phyloP scores from a whole-genome alignment of 1,140 invertebrate genomes.

The Aphis craccivora region DNA sequence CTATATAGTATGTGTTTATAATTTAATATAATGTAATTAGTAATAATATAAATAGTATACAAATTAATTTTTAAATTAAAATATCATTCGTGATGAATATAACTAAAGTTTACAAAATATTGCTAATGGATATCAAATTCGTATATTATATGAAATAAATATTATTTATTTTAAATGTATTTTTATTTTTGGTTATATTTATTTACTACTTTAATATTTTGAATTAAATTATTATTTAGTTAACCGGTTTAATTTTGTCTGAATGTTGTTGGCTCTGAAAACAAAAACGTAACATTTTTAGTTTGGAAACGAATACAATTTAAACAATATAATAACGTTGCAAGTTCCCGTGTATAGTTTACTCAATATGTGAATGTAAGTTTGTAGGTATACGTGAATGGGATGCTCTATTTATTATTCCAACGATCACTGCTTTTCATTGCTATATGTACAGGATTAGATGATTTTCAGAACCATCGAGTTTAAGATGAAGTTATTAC shows the following conservation, averaged over 20 bases:
- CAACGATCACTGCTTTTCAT: neutral
- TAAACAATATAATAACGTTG: neutral
- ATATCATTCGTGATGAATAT: neutral
- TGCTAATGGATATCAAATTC: neutral
- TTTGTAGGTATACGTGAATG: neutral
- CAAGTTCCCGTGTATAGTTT: neutral
- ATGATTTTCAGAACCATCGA: neutral
- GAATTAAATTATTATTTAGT: neutral
- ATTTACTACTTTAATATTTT: too few relatives aligned
- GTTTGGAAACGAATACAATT: too few relatives aligned
- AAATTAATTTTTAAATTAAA: neutral
- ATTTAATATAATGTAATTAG: neutral
- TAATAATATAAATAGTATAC: too few relatives aligned
- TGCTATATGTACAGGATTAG: neutral
- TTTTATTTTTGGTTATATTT: neutral
- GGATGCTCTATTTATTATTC: neutral
- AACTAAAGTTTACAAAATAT: neutral
- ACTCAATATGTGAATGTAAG: neutral
- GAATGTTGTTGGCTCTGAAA: neutral
- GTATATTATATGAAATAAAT: too few relatives aligned
- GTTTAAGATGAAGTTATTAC: conserved; percentile 11
- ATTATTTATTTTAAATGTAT: too few relatives aligned
- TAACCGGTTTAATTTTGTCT: neutral
- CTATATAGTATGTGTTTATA: neutral
- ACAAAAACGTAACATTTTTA: neutral